Evolutionary conservation across 2,113 vertebrate genomes (phyloP).

Genomic region (Mustela lutreola): DNA sequence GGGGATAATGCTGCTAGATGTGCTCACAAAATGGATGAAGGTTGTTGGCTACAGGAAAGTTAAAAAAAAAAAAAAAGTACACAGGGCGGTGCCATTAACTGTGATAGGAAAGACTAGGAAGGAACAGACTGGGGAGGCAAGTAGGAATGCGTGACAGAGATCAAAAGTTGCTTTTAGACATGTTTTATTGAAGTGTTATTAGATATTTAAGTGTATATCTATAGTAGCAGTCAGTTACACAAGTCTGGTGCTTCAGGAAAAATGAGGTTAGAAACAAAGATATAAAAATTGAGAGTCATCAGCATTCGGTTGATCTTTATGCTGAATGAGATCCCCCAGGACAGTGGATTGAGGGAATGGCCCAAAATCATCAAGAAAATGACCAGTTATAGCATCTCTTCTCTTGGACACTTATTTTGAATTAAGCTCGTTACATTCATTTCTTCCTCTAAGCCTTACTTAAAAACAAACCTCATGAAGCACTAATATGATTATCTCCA

Average conservation of each 20-base stretch:
- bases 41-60: not conserved
- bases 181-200: not conserved
- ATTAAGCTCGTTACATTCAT: not conserved
- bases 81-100: not conserved
- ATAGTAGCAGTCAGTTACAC: not conserved
- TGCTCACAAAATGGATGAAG: not conserved
- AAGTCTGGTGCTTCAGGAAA: not conserved
- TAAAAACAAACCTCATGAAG: not conserved
- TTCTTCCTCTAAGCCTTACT: not conserved
- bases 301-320: not conserved
- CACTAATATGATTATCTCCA: not conserved
- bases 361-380: not conserved
- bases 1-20: not conserved
- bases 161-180: conserved; percentile 17
- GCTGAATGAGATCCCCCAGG: not conserved
- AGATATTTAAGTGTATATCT: not conserved
- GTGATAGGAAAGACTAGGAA: not conserved
- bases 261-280: not conserved
- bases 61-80: not conserved
- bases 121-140: not conserved
- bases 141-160: not conserved
- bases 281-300: not conserved
- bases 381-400: not conserved
- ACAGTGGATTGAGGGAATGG: not conserved
- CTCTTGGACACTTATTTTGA: not conserved